phyloP scores from a whole-genome alignment of 2,888 invertebrate genomes.

The Seira musarum region DNA sequence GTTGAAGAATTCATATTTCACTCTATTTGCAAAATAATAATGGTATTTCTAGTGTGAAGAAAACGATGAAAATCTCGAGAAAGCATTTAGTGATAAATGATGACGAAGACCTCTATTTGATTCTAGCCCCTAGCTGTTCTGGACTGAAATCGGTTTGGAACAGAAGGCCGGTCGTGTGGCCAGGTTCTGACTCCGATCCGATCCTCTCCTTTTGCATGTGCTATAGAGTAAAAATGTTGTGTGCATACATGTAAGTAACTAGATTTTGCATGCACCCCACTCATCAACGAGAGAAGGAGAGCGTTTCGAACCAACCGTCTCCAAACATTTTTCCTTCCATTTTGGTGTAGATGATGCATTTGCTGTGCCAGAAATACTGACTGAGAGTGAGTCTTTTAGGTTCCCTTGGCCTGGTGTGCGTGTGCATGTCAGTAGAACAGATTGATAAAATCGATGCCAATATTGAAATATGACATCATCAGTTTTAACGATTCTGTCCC shows the following conservation, averaged over 20 bases:
- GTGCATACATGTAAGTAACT: not conserved
- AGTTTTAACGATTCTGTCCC: slow-evolving; percentile 4
- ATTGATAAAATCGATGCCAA: slow-evolving; percentile 21
- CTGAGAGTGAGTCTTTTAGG: not conserved
- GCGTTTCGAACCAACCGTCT: not conserved
- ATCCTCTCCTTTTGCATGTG: too few relatives aligned
- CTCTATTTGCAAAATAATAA: not conserved
- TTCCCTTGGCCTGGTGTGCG: slow-evolving; percentile 12
- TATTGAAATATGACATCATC: slow-evolving; percentile 28
- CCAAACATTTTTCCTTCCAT: not conserved
- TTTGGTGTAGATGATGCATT: not conserved
- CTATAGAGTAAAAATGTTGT: not conserved
- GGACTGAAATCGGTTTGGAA: slow-evolving; percentile 7
- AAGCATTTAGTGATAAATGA: slow-evolving; percentile 9
- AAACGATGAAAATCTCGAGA: not conserved
- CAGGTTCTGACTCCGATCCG: not conserved
- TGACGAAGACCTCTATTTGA: not conserved
- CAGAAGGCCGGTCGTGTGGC: slow-evolving; percentile 7
- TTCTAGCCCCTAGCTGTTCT: not conserved
- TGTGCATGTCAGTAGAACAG: slow-evolving; percentile 22
- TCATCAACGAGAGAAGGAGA: too few relatives aligned
- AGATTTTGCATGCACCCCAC: not conserved
- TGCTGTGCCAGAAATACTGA: slow-evolving; percentile 6
- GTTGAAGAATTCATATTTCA: not conserved
- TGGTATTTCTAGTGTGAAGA: not conserved